Percentiles rank a stretch among this genome's conserved stretches.
Evolutionary conservation across 2,113 vertebrate species (phyloP).

Genomic region (Potamarius usumacintae): DNA sequence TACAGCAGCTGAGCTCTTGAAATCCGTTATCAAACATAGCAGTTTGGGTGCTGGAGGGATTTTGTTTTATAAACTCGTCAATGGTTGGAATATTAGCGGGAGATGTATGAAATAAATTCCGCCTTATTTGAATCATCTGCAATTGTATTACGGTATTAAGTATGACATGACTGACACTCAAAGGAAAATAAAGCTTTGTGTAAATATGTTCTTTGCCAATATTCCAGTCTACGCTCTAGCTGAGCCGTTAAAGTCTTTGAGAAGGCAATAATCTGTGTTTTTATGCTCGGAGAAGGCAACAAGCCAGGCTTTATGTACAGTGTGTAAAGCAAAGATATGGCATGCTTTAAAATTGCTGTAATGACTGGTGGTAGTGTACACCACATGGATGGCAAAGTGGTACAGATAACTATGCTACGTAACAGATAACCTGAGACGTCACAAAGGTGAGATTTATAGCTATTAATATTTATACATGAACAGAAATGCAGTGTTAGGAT

Average conservation of each 20-base stretch:
- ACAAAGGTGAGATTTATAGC: not conserved
- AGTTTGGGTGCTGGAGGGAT: constrained; percentile 14
- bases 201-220: not conserved
- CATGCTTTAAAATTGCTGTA: not conserved
- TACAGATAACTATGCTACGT: not conserved
- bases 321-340: constrained; percentile 26
- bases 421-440: not conserved
- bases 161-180: constrained; percentile 11
- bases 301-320: constrained; percentile 10
- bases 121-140: constrained; percentile 32
- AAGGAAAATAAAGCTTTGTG: constrained; percentile 9
- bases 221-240: not conserved
- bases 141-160: constrained; percentile 1
- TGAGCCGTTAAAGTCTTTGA: not conserved
- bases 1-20: constrained; percentile 17
- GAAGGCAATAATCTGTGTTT: constrained; percentile 5
- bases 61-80: constrained; percentile 14
- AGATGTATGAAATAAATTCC: not conserved
- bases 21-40: constrained; percentile 1
- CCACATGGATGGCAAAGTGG: not conserved
- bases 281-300: not conserved
- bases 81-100: constrained; percentile 19
- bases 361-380: not conserved
- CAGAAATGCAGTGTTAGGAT: not conserved
- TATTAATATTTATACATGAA: not conserved